Conservation (phyloP, 2,113 vertebrate species). For the Podocnemis expansa region DNA sequence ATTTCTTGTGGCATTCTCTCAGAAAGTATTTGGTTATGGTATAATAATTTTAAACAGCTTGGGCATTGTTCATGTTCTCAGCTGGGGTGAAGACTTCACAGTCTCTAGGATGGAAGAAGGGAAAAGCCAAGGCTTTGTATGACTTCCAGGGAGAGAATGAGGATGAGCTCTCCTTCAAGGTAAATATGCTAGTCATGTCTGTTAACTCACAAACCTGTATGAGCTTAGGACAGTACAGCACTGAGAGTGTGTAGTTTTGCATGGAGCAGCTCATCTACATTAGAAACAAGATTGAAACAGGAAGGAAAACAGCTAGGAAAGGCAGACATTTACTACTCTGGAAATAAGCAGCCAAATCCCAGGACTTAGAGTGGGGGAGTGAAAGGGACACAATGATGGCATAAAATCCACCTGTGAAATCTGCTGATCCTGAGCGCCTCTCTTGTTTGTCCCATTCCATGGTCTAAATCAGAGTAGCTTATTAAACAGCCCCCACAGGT, state of each 20-base stretch:
- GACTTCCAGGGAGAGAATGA: conserved; percentile 85
- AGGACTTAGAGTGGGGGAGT: not conserved
- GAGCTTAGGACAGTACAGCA: not conserved
- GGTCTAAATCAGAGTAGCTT: not conserved
- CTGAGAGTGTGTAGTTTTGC: not conserved
- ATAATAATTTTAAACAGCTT: not conserved
- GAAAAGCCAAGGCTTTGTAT: conserved; percentile 85
- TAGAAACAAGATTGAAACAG: not conserved
- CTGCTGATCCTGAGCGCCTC: not conserved
- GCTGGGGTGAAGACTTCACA: conserved; percentile 55
- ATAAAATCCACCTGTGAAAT: not conserved
- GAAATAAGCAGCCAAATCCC: not conserved
- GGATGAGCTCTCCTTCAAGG: conserved; percentile 93
- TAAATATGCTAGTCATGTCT: conserved; percentile 48
- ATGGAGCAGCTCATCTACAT: not conserved
- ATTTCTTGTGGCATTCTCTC: not conserved
- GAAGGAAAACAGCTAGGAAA: not conserved
- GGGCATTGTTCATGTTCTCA: conserved; percentile 51
- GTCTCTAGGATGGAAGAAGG: conserved; percentile 44
- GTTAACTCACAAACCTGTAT: not conserved
- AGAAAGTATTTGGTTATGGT: too few species aligned
- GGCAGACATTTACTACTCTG: not conserved
- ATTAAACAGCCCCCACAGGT: not conserved
- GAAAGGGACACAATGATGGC: not conserved
- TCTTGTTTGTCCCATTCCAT: not conserved